Evolutionary conservation across 92 coral and sea anemone genomes (phyloP).

Genomic region (Meandrina meandrites): DNA sequence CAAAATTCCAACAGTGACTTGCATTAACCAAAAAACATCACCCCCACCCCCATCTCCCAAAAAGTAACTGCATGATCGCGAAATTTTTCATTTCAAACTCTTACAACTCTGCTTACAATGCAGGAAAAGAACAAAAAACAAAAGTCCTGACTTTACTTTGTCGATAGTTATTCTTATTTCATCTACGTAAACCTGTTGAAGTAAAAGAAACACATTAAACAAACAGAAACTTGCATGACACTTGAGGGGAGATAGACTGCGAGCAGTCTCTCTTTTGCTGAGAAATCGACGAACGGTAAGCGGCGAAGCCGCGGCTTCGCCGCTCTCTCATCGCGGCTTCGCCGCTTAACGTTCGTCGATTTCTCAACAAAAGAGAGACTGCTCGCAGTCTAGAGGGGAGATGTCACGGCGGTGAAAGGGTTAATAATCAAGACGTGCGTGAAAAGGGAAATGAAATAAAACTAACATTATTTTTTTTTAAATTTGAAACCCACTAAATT

Average conservation of each 20-base stretch:
- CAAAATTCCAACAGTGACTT: conserved; percentile 44
- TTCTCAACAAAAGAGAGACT: too few relatives aligned
- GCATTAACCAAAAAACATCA: conserved; percentile 26
- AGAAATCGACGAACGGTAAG: too few relatives aligned
- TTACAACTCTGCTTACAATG: neutral
- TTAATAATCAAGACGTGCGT: too few relatives aligned
- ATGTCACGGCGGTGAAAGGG: neutral
- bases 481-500: too few relatives aligned
- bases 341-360: too few relatives aligned
- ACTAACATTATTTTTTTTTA: too few relatives aligned
- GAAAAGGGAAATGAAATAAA: too few relatives aligned
- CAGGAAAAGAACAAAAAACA: neutral
- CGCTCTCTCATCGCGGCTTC: too few relatives aligned
- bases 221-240: neutral
- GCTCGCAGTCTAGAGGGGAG: too few relatives aligned
- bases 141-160: neutral
- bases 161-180: neutral
- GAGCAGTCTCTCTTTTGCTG: too few relatives aligned
- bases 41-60: conserved; percentile 9
- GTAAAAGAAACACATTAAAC: neutral
- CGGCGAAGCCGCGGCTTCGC: too few relatives aligned
- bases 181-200: conserved; percentile 11
- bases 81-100: neutral
- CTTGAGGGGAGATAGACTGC: neutral
- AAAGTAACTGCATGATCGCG: neutral